Conservation (phyloP, 2,113 vertebrate genomes). For the Pseudorhombus dupliciocellatus region DNA sequence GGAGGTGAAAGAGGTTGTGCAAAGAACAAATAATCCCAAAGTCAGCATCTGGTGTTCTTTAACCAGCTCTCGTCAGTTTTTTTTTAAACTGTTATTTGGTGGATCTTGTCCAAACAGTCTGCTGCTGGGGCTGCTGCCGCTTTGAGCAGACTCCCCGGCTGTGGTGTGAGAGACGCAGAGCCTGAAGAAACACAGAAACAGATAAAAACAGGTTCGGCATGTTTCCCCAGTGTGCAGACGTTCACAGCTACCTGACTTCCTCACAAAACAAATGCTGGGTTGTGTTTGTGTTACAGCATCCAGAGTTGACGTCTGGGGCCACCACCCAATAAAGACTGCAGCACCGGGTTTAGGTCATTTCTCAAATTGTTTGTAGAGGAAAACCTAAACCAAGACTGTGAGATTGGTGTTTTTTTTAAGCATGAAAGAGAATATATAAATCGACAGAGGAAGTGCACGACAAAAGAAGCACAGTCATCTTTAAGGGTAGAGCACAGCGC, state of each 20-base stretch:
- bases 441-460: constrained; percentile 11
- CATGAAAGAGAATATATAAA: neutral
- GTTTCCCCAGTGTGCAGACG: constrained; percentile 8
- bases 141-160: neutral
- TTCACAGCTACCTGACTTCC: constrained; percentile 40
- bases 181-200: constrained; percentile 28
- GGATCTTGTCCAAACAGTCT: constrained; percentile 31
- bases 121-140: neutral
- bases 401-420: neutral
- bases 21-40: constrained; percentile 18
- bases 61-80: neutral
- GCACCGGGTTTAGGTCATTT: constrained; percentile 3
- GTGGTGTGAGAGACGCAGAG: constrained; percentile 9
- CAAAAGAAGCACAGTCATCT: constrained; percentile 23
- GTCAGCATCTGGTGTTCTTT: constrained; percentile 25
- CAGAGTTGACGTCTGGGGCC: neutral
- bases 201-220: constrained; percentile 16
- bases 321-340: neutral
- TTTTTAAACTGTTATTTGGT: constrained; percentile 25
- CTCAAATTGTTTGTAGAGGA: neutral
- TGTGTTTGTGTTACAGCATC: constrained; percentile 27
- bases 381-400: constrained; percentile 17
- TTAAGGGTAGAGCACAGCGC: constrained; percentile 35
- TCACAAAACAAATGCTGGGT: constrained; percentile 15
- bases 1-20: constrained; percentile 10